Conservation (phyloP, 1,140 invertebrate genomes). For the Trichomalopsis sarcophagae region DNA sequence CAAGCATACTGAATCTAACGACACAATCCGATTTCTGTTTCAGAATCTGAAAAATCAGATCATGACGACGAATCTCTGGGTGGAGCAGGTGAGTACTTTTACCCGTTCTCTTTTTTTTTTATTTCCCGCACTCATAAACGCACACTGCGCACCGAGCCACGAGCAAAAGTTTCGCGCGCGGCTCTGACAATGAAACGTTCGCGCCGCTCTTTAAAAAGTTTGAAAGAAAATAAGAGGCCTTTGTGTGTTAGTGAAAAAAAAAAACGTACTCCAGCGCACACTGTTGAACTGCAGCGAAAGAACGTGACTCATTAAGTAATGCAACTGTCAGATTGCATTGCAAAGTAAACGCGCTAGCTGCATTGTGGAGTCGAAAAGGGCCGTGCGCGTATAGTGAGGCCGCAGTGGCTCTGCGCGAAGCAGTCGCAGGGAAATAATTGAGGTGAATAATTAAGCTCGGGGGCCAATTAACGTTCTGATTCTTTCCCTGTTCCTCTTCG, state of each 20-base stretch:
- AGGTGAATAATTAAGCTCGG: constrained; percentile 49
- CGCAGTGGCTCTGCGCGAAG: not conserved
- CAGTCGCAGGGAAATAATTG: constrained; percentile 3
- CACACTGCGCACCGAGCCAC: not conserved
- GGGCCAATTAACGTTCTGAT: constrained; percentile 53
- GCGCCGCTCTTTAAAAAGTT: not conserved
- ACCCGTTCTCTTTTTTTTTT: not conserved
- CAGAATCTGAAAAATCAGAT: constrained; percentile 93
- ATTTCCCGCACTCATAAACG: not conserved
- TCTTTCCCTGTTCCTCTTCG: not conserved
- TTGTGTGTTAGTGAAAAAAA: not conserved
- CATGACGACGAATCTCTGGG: constrained; percentile 95
- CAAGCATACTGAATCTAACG: not conserved
- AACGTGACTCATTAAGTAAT: constrained; percentile 20
- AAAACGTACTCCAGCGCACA: too few species aligned
- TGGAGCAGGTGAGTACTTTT: constrained; percentile 84
- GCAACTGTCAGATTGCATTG: not conserved
- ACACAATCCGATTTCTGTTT: constrained; percentile 70
- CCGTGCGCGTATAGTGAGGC: not conserved
- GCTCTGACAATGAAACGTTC: too few species aligned
- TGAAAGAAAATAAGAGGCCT: not conserved
- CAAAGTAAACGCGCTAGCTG: not conserved
- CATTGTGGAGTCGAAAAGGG: not conserved
- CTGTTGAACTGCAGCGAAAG: not conserved
- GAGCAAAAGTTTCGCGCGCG: not conserved